Conservation (phyloP, 2,888 invertebrate species). For the Crepidodera aurea region DNA sequence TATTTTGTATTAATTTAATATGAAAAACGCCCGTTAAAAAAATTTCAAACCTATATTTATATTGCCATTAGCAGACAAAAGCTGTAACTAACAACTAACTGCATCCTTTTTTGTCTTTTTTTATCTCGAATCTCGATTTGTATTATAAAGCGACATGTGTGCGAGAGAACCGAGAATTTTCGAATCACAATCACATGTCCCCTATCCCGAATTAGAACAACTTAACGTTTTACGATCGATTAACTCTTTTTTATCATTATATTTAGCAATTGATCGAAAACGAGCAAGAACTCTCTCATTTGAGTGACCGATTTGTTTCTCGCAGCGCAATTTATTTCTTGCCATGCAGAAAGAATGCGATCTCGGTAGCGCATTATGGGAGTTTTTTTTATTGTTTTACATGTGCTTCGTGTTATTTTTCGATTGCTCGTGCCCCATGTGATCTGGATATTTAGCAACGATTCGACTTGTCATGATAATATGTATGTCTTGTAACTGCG, state of each 20-base stretch:
- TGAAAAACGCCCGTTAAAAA: too few species aligned
- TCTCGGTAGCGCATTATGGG: neutral
- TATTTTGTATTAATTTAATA: too few species aligned
- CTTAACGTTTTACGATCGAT: constrained; percentile 10
- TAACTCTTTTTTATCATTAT: constrained; percentile 11
- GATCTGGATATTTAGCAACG: constrained; percentile 38
- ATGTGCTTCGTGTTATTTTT: constrained; percentile 30
- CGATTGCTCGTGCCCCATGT: constrained; percentile 34
- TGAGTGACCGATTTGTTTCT: constrained; percentile 1
- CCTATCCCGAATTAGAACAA: too few species aligned
- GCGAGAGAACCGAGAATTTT: too few species aligned
- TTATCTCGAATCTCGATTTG: too few species aligned
- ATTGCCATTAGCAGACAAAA: too few species aligned
- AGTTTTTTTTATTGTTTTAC: constrained; percentile 33
- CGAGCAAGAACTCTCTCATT: neutral
- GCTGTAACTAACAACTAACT: too few species aligned
- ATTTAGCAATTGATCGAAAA: constrained; percentile 2
- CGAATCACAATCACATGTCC: too few species aligned
- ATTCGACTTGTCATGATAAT: constrained; percentile 28
- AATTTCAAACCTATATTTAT: too few species aligned
- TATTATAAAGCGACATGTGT: too few species aligned
- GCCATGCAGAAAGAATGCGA: neutral
- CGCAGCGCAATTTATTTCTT: neutral
- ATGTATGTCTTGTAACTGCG: constrained; percentile 1
- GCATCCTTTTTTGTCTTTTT: too few species aligned